Conservation (phyloP, 2,797 vertebrate genomes). For the Chelmon rostratus region DNA sequence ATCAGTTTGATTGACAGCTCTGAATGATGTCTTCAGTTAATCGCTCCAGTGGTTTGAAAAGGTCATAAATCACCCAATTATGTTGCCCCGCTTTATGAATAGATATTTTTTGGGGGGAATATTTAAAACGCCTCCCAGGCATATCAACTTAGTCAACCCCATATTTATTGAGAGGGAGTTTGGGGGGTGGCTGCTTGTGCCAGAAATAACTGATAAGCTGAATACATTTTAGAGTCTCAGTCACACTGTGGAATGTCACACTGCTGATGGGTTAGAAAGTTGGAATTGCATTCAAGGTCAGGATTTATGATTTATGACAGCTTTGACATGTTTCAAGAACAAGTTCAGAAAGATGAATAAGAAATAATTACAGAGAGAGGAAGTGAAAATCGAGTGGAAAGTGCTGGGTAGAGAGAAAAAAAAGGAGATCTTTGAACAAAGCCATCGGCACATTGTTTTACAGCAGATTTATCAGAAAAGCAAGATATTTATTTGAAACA, state of each 20-base stretch:
- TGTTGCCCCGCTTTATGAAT: constrained; percentile 78
- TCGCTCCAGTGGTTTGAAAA: constrained; percentile 86
- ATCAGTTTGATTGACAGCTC: constrained; percentile 85
- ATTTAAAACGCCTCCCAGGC: constrained; percentile 80
- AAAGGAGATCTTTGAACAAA: constrained; percentile 23
- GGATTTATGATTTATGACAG: constrained; percentile 57
- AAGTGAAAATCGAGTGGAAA: constrained; percentile 24
- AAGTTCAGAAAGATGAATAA: constrained; percentile 30
- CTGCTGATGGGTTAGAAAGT: constrained; percentile 57
- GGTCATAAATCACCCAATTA: constrained; percentile 87
- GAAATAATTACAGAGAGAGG: constrained; percentile 25
- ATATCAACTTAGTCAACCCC: constrained; percentile 80
- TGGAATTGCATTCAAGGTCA: constrained; percentile 73
- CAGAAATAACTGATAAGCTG: constrained; percentile 81
- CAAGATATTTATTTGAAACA: constrained; percentile 38
- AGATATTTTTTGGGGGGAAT: constrained; percentile 78
- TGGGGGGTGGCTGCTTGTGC: constrained; percentile 59
- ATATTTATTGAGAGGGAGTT: constrained; percentile 76
- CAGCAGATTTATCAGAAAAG: constrained; percentile 40
- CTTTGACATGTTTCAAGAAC: constrained; percentile 45
- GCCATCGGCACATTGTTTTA: constrained; percentile 22
- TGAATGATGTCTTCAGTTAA: constrained; percentile 85
- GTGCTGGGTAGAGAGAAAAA: not conserved
- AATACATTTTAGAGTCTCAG: constrained; percentile 74
- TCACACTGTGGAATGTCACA: constrained; percentile 66